Evolutionary conservation across 2,888 invertebrate genomes (phyloP), one percentile per base, ranked within the genome.

Genomic region (Erebia palarica): DNA sequence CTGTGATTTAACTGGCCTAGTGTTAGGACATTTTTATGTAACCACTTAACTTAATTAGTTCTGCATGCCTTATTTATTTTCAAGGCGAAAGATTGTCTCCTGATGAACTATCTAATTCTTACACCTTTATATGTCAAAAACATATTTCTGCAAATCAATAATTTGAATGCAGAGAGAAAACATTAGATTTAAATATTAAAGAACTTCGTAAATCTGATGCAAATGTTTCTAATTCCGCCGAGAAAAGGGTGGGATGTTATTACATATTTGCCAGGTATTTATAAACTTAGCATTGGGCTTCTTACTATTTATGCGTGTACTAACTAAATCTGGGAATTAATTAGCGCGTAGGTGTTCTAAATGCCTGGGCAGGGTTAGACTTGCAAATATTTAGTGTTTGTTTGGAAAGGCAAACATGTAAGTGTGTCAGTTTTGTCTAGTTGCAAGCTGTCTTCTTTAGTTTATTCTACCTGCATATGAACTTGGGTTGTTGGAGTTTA

Each of bases 181-280:
- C 9, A 53, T 53, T 16, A 16, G 7, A 16, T 1, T 14, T 13
- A 27, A 11, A 27, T 64, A 64, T 64, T 65, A n/a, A 27, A 55
- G 11, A 65, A 53, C 13, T 42, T n/a, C 14, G 21, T 57, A 58
- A 65, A 65, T 11, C 42, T 66, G 65, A 27, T 14, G 57, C 66
- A 66, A 44, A 58, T 66, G 66, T 66, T 66, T 21, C 58, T 66
- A 66, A 66, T 47, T 66, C 57, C 14, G 44, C 42, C 66, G 55
- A 53, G 27, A 55, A 57, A 21, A 55, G 44, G 66, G 57, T 47
- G 21, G 44, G 57, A 57, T 66, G 66, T 47, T 53, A 57, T 65
- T 44, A 66, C 44, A 21, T 66, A 66, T 44, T 21, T 47, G 66
- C 42, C 18, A 55, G 44, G 13, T 66, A 66, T 66, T 66, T 66